phyloP scores from a whole-genome alignment of 2,888 invertebrate species.

The Polydrusus pterygomalis region DNA sequence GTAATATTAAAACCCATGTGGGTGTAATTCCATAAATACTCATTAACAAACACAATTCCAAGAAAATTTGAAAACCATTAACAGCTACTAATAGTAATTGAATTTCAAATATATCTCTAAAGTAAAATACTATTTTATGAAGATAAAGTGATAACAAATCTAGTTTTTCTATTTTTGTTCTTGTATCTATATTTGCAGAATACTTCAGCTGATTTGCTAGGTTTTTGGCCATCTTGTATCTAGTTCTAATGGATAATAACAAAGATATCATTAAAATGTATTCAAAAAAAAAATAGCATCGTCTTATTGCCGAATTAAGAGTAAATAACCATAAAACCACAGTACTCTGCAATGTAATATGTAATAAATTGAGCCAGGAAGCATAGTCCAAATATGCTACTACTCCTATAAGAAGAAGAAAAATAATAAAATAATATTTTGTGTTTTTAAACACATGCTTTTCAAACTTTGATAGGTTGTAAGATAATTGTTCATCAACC shows the following conservation, averaged over 20 bases:
- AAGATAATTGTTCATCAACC: background rate
- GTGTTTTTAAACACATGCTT: background rate
- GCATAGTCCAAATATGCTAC: background rate
- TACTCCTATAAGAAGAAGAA: background rate
- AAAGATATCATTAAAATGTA: background rate
- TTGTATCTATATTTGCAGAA: background rate
- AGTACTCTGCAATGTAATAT: no score
- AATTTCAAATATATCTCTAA: background rate
- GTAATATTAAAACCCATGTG: no score
- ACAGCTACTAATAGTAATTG: background rate
- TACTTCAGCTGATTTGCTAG: background rate
- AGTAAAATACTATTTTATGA: background rate
- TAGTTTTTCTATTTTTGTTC: background rate
- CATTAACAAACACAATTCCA: no score
- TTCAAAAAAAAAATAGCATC: background rate
- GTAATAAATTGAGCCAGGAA: no score
- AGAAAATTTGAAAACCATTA: background rate
- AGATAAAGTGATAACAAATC: background rate
- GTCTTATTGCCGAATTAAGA: background rate
- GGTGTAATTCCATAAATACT: no score
- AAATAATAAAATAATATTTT: background rate
- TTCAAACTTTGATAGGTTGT: background rate
- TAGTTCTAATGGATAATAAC: background rate
- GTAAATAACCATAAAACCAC: background rate
- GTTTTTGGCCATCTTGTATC: background rate